These are phyloP conservation scores for Macropis europaea DNA, from an alignment of 2,888 invertebrate species.

Conservation along the genomic window DNA sequence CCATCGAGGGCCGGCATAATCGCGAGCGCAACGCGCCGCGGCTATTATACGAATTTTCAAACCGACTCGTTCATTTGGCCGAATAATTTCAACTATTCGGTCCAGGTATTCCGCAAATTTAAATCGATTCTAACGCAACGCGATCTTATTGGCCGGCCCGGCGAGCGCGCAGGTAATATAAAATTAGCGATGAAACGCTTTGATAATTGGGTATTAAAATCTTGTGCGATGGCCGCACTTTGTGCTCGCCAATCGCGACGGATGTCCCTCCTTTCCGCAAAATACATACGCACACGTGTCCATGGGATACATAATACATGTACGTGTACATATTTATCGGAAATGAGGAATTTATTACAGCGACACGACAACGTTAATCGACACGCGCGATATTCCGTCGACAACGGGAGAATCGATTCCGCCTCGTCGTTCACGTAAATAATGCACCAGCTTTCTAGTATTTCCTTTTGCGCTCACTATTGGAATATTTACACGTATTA, in stretches of 20 bases:
- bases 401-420: no score
- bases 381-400: no score
- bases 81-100: constrained; percentile 66
- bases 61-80: constrained; percentile 59
- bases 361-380: no score
- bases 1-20: constrained; percentile 54
- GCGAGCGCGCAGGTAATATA: constrained; percentile 41
- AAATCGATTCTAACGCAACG: constrained; percentile 56
- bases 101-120: constrained; percentile 60
- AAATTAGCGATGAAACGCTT: constrained; percentile 58
- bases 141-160: constrained; percentile 53
- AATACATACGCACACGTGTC: no score
- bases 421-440: no score
- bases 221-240: constrained; percentile 34
- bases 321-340: no score
- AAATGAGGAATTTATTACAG: no score
- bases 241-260: constrained; percentile 8
- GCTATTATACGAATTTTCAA: constrained; percentile 61
- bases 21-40: constrained; percentile 29
- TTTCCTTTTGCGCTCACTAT: no score
- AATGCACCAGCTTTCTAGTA: no score
- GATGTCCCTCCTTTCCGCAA: constrained; percentile 2
- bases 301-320: no score
- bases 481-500: no score
- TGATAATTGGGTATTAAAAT: constrained; percentile 59